Conservation (phyloP, 1,140 invertebrate species). For the Diorhabda carinulata region DNA sequence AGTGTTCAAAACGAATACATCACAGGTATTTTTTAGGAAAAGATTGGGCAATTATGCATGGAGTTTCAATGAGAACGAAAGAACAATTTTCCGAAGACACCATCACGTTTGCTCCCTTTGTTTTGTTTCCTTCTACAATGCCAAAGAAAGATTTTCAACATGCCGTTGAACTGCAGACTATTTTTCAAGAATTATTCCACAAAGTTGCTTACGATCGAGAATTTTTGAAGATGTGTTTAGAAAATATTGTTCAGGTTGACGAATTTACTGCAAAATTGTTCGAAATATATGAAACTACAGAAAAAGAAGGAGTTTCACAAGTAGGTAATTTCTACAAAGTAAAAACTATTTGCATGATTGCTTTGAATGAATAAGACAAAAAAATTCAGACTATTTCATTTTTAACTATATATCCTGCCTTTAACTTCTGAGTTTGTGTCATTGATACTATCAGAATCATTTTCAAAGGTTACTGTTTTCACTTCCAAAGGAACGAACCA, state of each 20-base stretch:
- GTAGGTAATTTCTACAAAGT: slow-evolving; percentile 49
- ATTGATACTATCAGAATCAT: too few relatives aligned
- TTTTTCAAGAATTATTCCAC: slow-evolving; percentile 84
- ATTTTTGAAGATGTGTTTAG: slow-evolving; percentile 72
- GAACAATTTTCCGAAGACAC: slow-evolving; percentile 63
- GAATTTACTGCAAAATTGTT: slow-evolving; percentile 80
- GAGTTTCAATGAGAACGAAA: slow-evolving; percentile 72
- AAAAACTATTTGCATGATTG: too few relatives aligned
- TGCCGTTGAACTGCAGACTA: slow-evolving; percentile 57
- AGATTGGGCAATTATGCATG: slow-evolving; percentile 81
- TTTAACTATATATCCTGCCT: background rate
- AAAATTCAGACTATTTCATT: background rate
- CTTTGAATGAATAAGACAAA: too few relatives aligned
- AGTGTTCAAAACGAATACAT: background rate
- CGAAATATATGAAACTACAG: slow-evolving; percentile 77
- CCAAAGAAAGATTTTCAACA: slow-evolving; percentile 73
- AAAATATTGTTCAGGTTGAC: slow-evolving; percentile 83
- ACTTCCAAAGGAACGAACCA: too few relatives aligned
- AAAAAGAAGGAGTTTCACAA: slow-evolving; percentile 73
- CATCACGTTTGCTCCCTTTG: slow-evolving; percentile 77
- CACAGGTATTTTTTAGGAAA: slow-evolving; percentile 47
- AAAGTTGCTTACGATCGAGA: slow-evolving; percentile 80
- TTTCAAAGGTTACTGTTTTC: too few relatives aligned
- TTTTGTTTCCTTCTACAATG: slow-evolving; percentile 79
- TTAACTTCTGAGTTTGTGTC: background rate